Base-by-base conservation (phyloP, 2,113 vertebrate genomes). In the Piliocolobus tephrosceles region DNA sequence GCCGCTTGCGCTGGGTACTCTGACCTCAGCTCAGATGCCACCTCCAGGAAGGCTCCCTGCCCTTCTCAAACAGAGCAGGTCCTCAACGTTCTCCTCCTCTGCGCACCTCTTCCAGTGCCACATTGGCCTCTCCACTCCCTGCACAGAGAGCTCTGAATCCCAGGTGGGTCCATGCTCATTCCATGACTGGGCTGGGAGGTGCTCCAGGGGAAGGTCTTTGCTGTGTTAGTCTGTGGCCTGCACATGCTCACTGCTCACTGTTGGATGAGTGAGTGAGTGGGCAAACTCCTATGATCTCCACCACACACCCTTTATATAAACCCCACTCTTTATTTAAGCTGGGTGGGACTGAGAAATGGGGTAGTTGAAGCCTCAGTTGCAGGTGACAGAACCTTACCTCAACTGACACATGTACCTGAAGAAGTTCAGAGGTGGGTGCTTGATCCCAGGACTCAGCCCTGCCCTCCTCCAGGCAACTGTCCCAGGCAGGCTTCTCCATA, bases 1-100 rank as follows among this genome's bases (percentile, higher is more conserved):
- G 13, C 55, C 8, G 4, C 57, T 58, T 64, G 32, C 5, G 4
- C 76, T 18, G 7, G 50, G 50, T 82, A 20, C 50, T 47, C 40
- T 70, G 75, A 40, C 73, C 82, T 81, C 75, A n/a, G 83, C 89
- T 73, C 38, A n/a, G 75, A n/a, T 40, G 64, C 52, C 52, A 52
- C n/a, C 58, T 72, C n/a, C 12, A 1, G 14, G 64, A 86, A 68
- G 30, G 1, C 43, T 68, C 43, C 43, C 17, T 66, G 43, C 12
- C 43, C 43, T 81, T 68, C 64, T 43, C 27, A 17, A 68, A 14
- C 35, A 16, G 13, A 27, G 32, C 18, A 50, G 23, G 64, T 68
- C 32, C 12, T n/a, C 45, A 3, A 6, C 32, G 8, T 76, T 38
- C 2, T 43, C 57, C 25, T 2, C 16, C 73, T 80, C 40, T 0